Evolutionary conservation across 1,140 invertebrate genomes (phyloP), one percentile per base, ranked within the genome.

Genomic region (Papilio dardanus): DNA sequence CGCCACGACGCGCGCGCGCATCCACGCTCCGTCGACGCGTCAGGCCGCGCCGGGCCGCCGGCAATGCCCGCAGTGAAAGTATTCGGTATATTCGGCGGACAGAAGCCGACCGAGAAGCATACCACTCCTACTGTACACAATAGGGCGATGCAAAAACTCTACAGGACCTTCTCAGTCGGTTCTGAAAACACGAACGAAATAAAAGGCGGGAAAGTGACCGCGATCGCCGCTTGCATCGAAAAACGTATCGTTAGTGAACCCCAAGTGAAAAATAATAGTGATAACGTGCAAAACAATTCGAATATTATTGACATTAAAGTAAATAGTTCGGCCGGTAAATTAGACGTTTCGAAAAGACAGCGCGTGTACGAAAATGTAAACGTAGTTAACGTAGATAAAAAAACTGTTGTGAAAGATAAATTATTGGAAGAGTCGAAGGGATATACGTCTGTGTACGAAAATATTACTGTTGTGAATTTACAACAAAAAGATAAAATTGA

Each of bases 31-130:
- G 86, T 86, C 85, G 84, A 77, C 85, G 84, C 86, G 84, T 84
- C 75, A 81, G 83, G 84, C 84, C 88, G 88, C 82, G 82, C 84
- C 88, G 85, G 89, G 88, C 83, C 85, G 88, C 89, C 89, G 90
- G 86, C 78, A 54, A 94, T 94, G 92, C 93, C 93, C 89, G 91
- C 91, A 92, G 91, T 92, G 90, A 93, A 92, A 93, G 92, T 93
- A 81, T 92, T 92, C 79, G 89, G 87, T 80, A 89, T 92, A 92
- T 92, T 92, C 84, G 92, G 92, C 86, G 89, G 87, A 79, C 90
- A 93, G 89, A 93, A 92, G 88, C 86, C 90, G 82, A 79, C 89
- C 88, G 91, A 93, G 82, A 92, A 90, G 76, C 88, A 88, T 73
- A 79, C 86, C 54, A 46, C 86, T 78, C 71, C 84, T 83, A 81